Conservation (phyloP, 2,113 vertebrate genomes). For the Mohoua ochrocephala region DNA sequence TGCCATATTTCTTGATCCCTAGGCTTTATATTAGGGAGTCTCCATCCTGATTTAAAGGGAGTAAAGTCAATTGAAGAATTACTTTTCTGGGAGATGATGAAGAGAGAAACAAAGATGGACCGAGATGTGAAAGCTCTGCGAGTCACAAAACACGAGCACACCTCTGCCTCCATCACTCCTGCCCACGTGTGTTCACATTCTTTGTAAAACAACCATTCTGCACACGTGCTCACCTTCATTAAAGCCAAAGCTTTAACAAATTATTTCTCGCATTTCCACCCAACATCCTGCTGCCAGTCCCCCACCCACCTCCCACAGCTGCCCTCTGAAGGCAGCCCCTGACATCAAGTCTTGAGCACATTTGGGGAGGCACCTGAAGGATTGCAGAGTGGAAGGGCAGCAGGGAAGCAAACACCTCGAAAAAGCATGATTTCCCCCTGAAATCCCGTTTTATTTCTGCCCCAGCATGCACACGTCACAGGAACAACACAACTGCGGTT, state of each 20-base stretch:
- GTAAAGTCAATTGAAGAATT: background rate
- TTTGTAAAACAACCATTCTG: background rate
- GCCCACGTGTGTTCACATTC: rapidly evolving
- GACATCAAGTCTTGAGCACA: background rate
- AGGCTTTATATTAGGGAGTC: background rate
- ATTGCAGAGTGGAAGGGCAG: background rate
- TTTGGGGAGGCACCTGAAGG: background rate
- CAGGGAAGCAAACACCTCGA: background rate
- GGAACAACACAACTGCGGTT: background rate
- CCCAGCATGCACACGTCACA: rapidly evolving
- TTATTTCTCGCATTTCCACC: background rate
- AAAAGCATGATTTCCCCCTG: background rate
- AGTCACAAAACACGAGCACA: background rate
- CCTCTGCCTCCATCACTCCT: background rate
- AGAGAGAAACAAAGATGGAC: background rate
- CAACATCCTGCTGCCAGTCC: background rate
- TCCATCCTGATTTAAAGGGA: background rate
- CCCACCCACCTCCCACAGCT: background rate
- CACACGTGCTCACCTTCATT: background rate
- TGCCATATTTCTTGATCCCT: background rate
- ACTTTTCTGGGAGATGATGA: background rate
- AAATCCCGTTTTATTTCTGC: background rate
- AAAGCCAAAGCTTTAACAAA: background rate
- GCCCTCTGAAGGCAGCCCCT: background rate
- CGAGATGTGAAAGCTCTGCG: background rate